Evolutionary conservation across 2,797 vertebrate species (phyloP).

Genomic region (Limnodromus scolopaceus): DNA sequence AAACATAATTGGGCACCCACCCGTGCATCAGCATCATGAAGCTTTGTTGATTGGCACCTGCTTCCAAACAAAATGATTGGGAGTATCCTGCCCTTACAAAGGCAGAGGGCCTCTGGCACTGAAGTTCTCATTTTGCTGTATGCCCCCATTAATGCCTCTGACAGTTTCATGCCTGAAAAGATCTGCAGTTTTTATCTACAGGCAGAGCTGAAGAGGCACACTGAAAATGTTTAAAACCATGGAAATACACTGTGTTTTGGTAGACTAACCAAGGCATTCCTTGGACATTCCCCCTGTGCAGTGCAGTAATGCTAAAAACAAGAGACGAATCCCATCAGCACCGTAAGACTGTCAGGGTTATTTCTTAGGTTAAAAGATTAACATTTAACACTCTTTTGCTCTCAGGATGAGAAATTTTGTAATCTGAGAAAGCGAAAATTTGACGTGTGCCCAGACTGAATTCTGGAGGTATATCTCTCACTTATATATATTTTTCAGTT

Average conservation of each 20-base stretch:
- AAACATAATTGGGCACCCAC: not conserved
- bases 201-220: not conserved
- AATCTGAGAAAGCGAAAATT: not conserved
- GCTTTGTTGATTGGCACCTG: not conserved
- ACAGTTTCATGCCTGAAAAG: not conserved
- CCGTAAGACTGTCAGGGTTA: not conserved
- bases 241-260: not conserved
- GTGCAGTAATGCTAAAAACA: not conserved
- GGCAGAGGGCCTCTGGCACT: not conserved
- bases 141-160: not conserved
- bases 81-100: not conserved
- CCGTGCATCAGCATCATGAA: not conserved
- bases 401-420: not conserved
- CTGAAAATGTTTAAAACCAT: not conserved
- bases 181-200: not conserved
- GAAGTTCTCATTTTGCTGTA: not conserved
- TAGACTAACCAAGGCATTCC: not conserved
- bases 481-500: slow-evolving; percentile 18
- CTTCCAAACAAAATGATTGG: not conserved
- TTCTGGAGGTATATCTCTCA: not conserved
- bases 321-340: not conserved
- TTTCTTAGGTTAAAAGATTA: slow-evolving; percentile 10
- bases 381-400: not conserved
- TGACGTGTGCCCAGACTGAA: not conserved
- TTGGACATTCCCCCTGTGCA: not conserved